These are phyloP conservation scores for Ctena decussata DNA, from an alignment of 2,888 invertebrate species.

Conservation along the genomic window DNA sequence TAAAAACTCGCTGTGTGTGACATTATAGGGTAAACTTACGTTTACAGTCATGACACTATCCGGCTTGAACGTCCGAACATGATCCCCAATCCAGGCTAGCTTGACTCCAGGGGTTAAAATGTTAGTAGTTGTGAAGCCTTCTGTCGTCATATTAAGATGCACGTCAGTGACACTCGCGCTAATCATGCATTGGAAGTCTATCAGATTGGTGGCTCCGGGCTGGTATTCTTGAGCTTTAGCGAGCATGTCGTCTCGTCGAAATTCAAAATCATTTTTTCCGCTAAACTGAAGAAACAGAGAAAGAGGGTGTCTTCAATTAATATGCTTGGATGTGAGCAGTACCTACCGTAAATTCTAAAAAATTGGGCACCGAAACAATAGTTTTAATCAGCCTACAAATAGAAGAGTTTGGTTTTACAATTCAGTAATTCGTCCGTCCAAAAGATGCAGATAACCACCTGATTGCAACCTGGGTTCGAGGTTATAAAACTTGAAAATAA, in stretches of 20 bases:
- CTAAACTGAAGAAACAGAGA: slow-evolving; percentile 90
- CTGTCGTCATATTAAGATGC: slow-evolving; percentile 84
- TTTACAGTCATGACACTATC: slow-evolving; percentile 96
- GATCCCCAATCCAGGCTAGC: slow-evolving; percentile 95
- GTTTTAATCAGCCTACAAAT: too few relatives aligned
- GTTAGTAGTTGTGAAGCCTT: slow-evolving; percentile 94
- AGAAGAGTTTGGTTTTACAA: too few relatives aligned
- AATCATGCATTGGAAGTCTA: slow-evolving; percentile 83
- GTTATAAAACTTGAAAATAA: too few relatives aligned
- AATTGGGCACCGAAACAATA: too few relatives aligned
- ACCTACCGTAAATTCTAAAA: too few relatives aligned
- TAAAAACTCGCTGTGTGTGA: too few relatives aligned
- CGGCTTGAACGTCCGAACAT: slow-evolving; percentile 98
- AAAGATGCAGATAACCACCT: too few relatives aligned
- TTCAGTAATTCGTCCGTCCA: too few relatives aligned
- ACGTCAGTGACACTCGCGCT: slow-evolving; percentile 85
- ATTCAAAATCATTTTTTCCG: slow-evolving; percentile 95
- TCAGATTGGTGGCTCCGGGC: slow-evolving; percentile 76
- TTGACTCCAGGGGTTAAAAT: slow-evolving; percentile 95
- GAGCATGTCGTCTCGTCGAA: slow-evolving; percentile 93
- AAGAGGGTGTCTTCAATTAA: too few relatives aligned
- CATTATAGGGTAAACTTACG: too few relatives aligned
- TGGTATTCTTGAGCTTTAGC: slow-evolving; percentile 45
- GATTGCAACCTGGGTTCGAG: too few relatives aligned
- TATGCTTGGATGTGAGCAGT: too few relatives aligned